A percentile compares a stretch with the other conserved stretches of the same genome.
Conservation (phyloP, 2,888 invertebrate species). For the Nematopogon swammerdamellus region DNA sequence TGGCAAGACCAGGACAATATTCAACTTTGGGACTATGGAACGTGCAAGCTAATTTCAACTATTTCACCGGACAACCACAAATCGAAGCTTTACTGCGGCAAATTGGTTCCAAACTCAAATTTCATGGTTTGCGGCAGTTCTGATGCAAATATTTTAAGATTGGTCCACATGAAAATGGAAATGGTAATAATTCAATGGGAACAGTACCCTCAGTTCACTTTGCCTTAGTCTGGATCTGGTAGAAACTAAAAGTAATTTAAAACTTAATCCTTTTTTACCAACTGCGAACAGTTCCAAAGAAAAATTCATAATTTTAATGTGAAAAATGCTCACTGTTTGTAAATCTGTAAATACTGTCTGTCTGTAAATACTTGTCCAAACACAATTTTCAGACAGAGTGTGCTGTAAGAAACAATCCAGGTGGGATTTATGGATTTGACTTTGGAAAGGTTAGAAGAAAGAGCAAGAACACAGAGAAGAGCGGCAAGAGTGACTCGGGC, state of each 20-base stretch:
- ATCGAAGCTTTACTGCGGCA: conserved; percentile 61
- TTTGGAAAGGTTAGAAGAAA: conserved; percentile 46
- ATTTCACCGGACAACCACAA: conserved; percentile 51
- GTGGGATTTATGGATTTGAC: conserved; percentile 56
- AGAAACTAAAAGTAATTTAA: no score
- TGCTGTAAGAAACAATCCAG: conserved; percentile 48
- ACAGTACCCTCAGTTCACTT: no score
- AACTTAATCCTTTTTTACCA: no score
- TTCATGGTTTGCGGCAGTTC: conserved; percentile 60
- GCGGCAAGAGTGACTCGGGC: conserved; percentile 31
- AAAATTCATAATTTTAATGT: no score
- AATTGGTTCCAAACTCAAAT: conserved; percentile 51
- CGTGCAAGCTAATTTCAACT: conserved; percentile 58
- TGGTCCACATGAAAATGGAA: conserved; percentile 59
- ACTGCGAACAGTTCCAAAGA: no score
- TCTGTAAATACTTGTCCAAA: no score
- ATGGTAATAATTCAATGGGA: no score
- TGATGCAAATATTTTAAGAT: conserved; percentile 55
- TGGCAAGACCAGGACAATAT: conserved; percentile 61
- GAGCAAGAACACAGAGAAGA: conserved; percentile 22
- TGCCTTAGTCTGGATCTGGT: no score
- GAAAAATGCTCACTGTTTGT: no score
- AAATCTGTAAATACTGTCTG: no score
- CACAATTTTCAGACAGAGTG: conserved; percentile 47
- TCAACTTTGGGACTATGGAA: conserved; percentile 65